These are phyloP conservation scores for Calonectris borealis DNA, from an alignment of 2,113 vertebrate species.

Conservation along the genomic window DNA sequence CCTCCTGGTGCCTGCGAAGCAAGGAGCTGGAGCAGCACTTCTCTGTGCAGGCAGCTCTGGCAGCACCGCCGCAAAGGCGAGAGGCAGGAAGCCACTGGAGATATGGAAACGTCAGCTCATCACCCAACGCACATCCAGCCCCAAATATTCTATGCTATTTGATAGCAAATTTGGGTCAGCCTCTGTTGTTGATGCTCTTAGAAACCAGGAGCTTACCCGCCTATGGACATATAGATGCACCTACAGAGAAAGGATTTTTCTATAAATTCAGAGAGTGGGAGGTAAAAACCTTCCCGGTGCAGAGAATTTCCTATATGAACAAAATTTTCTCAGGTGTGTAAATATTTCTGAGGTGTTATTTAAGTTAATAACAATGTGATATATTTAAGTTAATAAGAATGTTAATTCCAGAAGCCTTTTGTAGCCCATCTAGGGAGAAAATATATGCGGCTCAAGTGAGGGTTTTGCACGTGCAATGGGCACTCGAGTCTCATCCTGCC, in stretches of 20 bases:
- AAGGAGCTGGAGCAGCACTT: background rate
- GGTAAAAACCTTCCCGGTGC: background rate
- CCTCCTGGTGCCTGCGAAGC: slow-evolving; percentile 41
- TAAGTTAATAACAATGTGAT: background rate
- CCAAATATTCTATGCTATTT: background rate
- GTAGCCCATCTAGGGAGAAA: background rate
- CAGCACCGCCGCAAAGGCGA: background rate
- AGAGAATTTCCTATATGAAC: background rate
- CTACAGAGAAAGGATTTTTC: background rate
- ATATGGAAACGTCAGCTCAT: background rate
- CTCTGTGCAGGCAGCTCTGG: background rate
- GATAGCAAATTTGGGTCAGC: background rate
- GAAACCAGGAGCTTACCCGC: background rate
- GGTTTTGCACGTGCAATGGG: background rate
- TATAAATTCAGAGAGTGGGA: background rate
- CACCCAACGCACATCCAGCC: accelerated
- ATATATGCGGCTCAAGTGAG: background rate
- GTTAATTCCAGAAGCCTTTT: background rate
- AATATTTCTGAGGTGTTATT: background rate
- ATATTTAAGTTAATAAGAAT: background rate
- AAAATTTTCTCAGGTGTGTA: background rate
- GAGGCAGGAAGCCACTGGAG: background rate
- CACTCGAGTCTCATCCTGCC: accelerated
- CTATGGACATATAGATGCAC: background rate
- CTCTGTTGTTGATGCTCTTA: too few relatives aligned